Percentiles rank a stretch among this genome's conserved stretches.
Conservation (phyloP, 2,888 invertebrate genomes). For the Thelaira solivaga region DNA sequence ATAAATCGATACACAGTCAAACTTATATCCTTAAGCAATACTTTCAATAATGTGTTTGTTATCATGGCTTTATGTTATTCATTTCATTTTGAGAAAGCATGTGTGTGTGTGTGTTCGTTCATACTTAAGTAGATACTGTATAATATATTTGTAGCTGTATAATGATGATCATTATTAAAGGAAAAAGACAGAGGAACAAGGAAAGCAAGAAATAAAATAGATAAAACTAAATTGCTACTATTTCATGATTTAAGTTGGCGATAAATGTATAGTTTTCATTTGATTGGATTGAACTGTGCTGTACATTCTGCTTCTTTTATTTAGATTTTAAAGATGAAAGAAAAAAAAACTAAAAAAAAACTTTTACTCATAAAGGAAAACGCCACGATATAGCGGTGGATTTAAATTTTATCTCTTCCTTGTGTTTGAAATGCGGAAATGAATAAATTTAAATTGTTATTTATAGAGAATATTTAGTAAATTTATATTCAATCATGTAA, state of each 20-base stretch:
- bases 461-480: conserved; percentile 6
- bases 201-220: conserved; percentile 9
- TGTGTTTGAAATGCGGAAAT: conserved; percentile 23
- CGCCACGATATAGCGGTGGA: neutral
- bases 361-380: neutral
- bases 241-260: conserved; percentile 47
- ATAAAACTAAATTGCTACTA: conserved; percentile 54
- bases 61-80: conserved; percentile 43
- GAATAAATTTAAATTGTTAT: conserved; percentile 33
- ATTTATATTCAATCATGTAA: conserved; percentile 21
- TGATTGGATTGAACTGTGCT: conserved; percentile 41
- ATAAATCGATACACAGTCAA: neutral
- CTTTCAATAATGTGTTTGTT: conserved; percentile 54
- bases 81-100: conserved; percentile 6
- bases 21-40: conserved; percentile 43
- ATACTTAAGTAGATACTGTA: too few species aligned
- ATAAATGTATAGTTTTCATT: conserved; percentile 46
- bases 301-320: neutral
- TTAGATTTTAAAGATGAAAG: neutral
- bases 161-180: conserved; percentile 27
- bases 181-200: neutral
- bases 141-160: too few species aligned
- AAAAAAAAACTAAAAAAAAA: neutral
- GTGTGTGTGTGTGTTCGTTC: neutral
- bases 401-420: neutral